Conservation (phyloP, 1,140 invertebrate genomes). For the Pachyrhynchus sulphureomaculatus region DNA sequence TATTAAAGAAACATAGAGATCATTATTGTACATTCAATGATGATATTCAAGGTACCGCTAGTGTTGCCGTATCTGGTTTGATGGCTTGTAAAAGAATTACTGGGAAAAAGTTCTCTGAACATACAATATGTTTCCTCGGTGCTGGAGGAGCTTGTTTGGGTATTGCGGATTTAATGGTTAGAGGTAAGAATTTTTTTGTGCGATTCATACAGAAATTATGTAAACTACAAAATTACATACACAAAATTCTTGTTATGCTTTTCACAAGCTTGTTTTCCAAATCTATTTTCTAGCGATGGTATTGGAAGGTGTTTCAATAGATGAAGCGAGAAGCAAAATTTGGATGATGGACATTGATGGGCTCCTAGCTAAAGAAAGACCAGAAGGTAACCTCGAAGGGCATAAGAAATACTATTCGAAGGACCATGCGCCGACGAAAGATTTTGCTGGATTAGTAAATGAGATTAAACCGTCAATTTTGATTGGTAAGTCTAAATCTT, state of each 20-base stretch:
- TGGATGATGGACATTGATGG: slow-evolving; percentile 90
- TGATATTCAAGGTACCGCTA: slow-evolving; percentile 95
- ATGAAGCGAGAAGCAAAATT: slow-evolving; percentile 79
- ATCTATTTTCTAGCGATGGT: slow-evolving; percentile 30
- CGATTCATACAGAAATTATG: not conserved
- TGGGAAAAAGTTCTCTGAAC: slow-evolving; percentile 73
- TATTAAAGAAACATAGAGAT: slow-evolving; percentile 84
- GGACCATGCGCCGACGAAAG: slow-evolving; percentile 72
- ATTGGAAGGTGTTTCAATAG: slow-evolving; percentile 69
- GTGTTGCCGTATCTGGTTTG: slow-evolving; percentile 85
- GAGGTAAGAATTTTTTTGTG: slow-evolving; percentile 18
- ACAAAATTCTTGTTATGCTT: too few relatives aligned
- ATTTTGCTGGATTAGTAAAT: slow-evolving; percentile 75
- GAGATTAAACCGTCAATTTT: slow-evolving; percentile 82
- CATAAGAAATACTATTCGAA: slow-evolving; percentile 85
- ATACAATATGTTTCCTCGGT: slow-evolving; percentile 87
- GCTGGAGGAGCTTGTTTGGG: slow-evolving; percentile 91
- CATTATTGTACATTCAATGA: slow-evolving; percentile 96
- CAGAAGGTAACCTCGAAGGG: slow-evolving; percentile 70
- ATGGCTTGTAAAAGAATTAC: slow-evolving; percentile 81
- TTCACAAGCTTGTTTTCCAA: too few relatives aligned
- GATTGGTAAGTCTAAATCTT: slow-evolving; percentile 65
- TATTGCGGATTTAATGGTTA: slow-evolving; percentile 70
- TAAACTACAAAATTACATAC: not conserved
- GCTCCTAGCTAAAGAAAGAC: slow-evolving; percentile 70